A percentile compares a stretch with the other conserved stretches of the same genome.
Evolutionary conservation across 35 echinoderm and acorn worm genomes (phyloP).

Genomic region (Lytechinus variegatus): DNA sequence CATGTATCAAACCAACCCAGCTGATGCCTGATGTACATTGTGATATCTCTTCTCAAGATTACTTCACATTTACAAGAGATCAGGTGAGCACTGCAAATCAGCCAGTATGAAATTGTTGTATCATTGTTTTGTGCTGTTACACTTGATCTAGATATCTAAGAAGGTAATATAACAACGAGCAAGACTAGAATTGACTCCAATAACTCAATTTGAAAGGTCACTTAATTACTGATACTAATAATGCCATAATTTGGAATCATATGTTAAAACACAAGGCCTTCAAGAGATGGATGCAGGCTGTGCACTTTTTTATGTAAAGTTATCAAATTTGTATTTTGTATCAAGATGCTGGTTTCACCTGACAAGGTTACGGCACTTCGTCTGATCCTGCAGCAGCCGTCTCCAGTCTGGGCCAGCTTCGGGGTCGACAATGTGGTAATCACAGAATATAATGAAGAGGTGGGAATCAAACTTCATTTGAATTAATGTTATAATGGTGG

Average conservation of each 20-base stretch:
- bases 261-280: too few relatives aligned
- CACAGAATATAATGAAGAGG: constrained; percentile 38
- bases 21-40: constrained; percentile 90
- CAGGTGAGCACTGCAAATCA: constrained; percentile 53
- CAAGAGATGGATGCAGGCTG: too few relatives aligned
- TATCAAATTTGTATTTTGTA: not conserved
- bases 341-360: constrained; percentile 80
- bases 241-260: too few relatives aligned
- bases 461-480: not conserved
- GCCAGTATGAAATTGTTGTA: too few relatives aligned
- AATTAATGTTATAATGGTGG: not conserved
- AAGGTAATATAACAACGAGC: too few relatives aligned
- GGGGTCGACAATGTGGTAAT: constrained; percentile 78
- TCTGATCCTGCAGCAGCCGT: constrained; percentile 85
- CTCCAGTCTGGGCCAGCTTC: constrained; percentile 82
- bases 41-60: constrained; percentile 91
- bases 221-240: too few relatives aligned
- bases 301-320: not conserved
- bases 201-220: too few relatives aligned
- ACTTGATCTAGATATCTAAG: too few relatives aligned
- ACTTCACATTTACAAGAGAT: constrained; percentile 72
- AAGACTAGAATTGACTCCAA: too few relatives aligned
- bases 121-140: too few relatives aligned
- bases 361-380: constrained; percentile 68
- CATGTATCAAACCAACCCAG: constrained; percentile 66